Evolutionary conservation across 1,140 invertebrate species (phyloP), one percentile per base, ranked within the genome.

Genomic region (Neodiprion pinetum): DNA sequence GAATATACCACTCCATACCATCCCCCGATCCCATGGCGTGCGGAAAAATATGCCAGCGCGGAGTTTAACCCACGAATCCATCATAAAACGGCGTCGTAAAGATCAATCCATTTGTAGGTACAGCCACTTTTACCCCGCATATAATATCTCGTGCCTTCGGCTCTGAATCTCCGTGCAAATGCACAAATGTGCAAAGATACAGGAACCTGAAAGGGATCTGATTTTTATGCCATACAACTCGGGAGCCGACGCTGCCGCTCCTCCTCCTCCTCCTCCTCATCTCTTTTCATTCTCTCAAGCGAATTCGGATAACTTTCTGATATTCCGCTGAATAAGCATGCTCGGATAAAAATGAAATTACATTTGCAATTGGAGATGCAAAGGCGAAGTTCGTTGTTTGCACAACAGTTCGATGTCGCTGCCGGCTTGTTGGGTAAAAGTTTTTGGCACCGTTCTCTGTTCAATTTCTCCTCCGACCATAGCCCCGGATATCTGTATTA

Each of bases 341-440:
- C 53, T 61, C 11, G 9, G 53, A 61, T 61, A 61, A 61, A 61
- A 61, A 61, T 61, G 53, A 61, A 61, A 61, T 61, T 61, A 61
- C 11, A 61, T 61, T 61, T 61, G 53, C 53, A 61, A 61, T 17
- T 12, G 53, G n/a, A 61, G 53, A 61, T 61, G 53, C 53, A 61
- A 61, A 61, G 28, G 53, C 53, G n/a, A 4, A 61, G 53, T 61
- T 61, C 53, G 53, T 61, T 61, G 53, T 61, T 61, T 61, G 53
- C 53, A 5, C 11, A 61, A 61, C 28, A 40, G 28, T 40, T 40
- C 28, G 28, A 40, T 40, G 28, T 40, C 28, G 28, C 28, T 40
- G 28, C 28, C 5, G 1, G 28, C 28, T 40, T 40, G 28, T 40
- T 40, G 28, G 28, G 28, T 40, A 40, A 40, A 40, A 40, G 28